Evolutionary conservation across 2,113 vertebrate species (phyloP), one percentile per base, ranked within the genome.

Genomic region (Cinclus cinclus): DNA sequence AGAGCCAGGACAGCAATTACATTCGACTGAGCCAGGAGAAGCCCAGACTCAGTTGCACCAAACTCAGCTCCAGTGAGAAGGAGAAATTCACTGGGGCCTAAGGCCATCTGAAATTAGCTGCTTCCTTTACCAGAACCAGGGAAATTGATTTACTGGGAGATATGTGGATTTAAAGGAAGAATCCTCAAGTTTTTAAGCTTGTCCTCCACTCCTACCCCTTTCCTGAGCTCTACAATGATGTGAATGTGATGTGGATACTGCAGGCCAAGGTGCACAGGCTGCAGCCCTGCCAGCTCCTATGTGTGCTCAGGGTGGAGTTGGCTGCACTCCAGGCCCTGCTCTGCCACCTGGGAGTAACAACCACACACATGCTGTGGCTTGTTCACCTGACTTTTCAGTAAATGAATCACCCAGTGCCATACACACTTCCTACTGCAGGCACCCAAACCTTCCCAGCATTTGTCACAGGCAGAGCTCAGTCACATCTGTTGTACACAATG

Each of bases 301-400:
- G 2, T 25, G 21, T 39, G n/a, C 35, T 46, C 2, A 0, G 10
- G 11, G 15, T 28, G 25, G 24, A 59, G 25, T 42, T 44, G 63
- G 16, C 63, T 69, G 46, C 4, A 1, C 0, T 2, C 27, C 0
- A 0, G 22, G 22, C 31, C 27, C 2, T 6, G 12, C n/a, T 44
- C 46, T 82, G 55, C 64, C 65, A 21, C 0, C 74, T 77, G n/a
- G 42, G 27, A 82, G 15, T 25, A 27, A 56, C 8, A 31, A 60
- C 31, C 74, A 74, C 37, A 37, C 6, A 5, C 0, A 0, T 18
- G 47, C 83, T 53, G 4, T n/a, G 30, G 41, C 52, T 31, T 53
- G 39, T 55, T 30, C 5, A 2, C 62, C 49, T 42, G 19, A n/a
- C 18, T 41, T 74, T 63, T 37, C 60, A 23, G 69, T 95, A 77